Evolutionary conservation across 2,113 vertebrate genomes (phyloP).

Genomic region (Tupaia tana): DNA sequence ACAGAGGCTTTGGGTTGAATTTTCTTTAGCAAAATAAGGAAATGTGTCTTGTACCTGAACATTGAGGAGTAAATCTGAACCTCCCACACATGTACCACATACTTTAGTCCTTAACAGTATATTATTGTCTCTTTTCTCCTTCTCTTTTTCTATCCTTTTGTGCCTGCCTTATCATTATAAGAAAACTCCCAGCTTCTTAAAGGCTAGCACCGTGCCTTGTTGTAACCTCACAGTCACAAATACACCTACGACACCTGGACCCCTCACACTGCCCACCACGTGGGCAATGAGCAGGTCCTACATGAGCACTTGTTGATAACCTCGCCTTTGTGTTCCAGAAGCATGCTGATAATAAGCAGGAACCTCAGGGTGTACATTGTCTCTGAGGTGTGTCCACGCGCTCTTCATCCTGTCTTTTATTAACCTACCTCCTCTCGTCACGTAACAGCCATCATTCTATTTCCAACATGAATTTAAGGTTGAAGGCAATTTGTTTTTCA

Average conservation of each 20-base stretch:
- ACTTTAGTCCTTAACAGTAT: not conserved
- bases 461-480: slow-evolving; percentile 30
- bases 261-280: not conserved
- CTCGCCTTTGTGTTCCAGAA: not conserved
- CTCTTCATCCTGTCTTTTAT: not conserved
- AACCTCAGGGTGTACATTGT: not conserved
- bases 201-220: not conserved
- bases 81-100: not conserved
- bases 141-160: not conserved
- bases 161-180: not conserved
- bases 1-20: not conserved
- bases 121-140: not conserved
- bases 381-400: not conserved
- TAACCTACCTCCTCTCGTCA: not conserved
- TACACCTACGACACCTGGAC: not conserved
- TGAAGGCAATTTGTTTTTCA: slow-evolving; percentile 8
- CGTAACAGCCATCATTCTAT: not conserved
- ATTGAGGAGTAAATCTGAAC: not conserved
- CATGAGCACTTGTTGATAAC: not conserved
- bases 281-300: not conserved
- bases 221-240: not conserved
- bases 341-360: not conserved
- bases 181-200: not conserved
- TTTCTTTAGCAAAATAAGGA: slow-evolving; percentile 44
- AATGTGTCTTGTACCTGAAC: not conserved